Percentiles rank a stretch among this genome's conserved stretches.
phyloP scores from a whole-genome alignment of 2,888 invertebrate genomes.

The Margaritifera margaritifera region DNA sequence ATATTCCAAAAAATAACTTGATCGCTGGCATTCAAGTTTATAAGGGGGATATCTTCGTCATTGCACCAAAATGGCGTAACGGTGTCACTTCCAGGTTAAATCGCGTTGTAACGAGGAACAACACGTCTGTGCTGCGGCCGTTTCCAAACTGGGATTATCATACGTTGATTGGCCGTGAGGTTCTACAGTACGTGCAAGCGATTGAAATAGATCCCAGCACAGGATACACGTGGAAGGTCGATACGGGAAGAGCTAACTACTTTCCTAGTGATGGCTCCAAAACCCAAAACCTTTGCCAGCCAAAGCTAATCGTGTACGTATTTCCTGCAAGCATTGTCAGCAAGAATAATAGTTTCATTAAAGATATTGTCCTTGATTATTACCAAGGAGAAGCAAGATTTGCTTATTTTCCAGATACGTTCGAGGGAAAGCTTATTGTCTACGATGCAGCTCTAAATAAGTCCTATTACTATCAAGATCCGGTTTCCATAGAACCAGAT shows the following conservation, averaged over 20 bases:
- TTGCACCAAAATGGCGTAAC: slow-evolving; percentile 33
- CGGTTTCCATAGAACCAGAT: slow-evolving; percentile 30
- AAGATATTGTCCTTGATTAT: slow-evolving; percentile 49
- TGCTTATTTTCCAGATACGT: slow-evolving; percentile 48
- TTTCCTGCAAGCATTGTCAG: slow-evolving; percentile 33
- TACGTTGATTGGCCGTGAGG: slow-evolving; percentile 27
- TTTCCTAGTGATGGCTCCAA: background rate
- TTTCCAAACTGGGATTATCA: slow-evolving; percentile 40
- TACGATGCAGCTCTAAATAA: slow-evolving; percentile 35
- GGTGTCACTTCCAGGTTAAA: slow-evolving; percentile 41
- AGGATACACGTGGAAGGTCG: slow-evolving; percentile 45
- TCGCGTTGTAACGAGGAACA: slow-evolving; percentile 16
- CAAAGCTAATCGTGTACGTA: slow-evolving; percentile 6
- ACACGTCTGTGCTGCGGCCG: slow-evolving; percentile 22
- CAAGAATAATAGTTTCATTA: slow-evolving; percentile 35
- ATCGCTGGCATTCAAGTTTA: slow-evolving; percentile 28
- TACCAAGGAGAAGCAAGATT: slow-evolving; percentile 28
- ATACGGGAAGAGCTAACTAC: slow-evolving; percentile 28
- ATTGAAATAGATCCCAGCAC: slow-evolving; percentile 49
- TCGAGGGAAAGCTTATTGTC: slow-evolving; percentile 40
- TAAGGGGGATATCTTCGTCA: slow-evolving; percentile 31
- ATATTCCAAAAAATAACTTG: slow-evolving; percentile 21
- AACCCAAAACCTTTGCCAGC: background rate
- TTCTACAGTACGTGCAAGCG: slow-evolving; percentile 39
- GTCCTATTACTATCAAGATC: slow-evolving; percentile 38